These are phyloP conservation scores for Poeciliopsis retropinna DNA, from an alignment of 2,113 vertebrate genomes.

Conservation along the genomic window DNA sequence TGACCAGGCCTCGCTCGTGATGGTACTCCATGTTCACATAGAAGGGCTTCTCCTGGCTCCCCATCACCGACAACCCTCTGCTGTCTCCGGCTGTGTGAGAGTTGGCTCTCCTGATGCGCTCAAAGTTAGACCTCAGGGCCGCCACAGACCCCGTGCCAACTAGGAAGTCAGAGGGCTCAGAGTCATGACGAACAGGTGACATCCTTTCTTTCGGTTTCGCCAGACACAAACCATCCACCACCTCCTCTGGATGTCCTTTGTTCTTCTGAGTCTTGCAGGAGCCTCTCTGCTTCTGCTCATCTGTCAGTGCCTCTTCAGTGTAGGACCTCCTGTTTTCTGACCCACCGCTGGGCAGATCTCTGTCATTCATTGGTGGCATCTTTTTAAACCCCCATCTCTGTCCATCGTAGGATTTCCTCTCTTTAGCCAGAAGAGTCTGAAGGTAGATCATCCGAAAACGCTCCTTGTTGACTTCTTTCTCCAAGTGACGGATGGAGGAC, in stretches of 20 bases:
- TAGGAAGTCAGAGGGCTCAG: constrained; percentile 50
- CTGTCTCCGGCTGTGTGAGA: constrained; percentile 81
- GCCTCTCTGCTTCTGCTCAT: constrained; percentile 66
- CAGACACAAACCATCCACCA: constrained; percentile 59
- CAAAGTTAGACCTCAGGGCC: constrained; percentile 91
- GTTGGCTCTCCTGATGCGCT: constrained; percentile 86
- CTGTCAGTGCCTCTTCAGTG: constrained; percentile 55
- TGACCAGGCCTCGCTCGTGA: constrained; percentile 89
- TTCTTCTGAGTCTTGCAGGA: constrained; percentile 68
- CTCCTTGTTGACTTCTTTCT: constrained; percentile 97
- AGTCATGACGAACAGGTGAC: constrained; percentile 58
- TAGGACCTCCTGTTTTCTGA: constrained; percentile 44
- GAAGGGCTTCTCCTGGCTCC: constrained; percentile 80
- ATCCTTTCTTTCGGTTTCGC: constrained; percentile 65
- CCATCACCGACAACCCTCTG: constrained; percentile 49
- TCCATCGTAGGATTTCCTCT: constrained; percentile 93
- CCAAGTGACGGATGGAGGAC: constrained; percentile 90
- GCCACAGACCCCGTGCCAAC: constrained; percentile 86
- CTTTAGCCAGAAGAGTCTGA: constrained; percentile 96
- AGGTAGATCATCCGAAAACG: constrained; percentile 99
- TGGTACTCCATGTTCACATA: constrained; percentile 96
- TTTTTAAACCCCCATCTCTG: constrained; percentile 93
- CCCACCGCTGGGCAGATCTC: constrained; percentile 63
- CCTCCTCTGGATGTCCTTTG: constrained; percentile 73
- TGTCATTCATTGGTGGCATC: constrained; percentile 73